phyloP scores from a whole-genome alignment of 1,140 invertebrate genomes.

The Atopsyche davidsoni region DNA sequence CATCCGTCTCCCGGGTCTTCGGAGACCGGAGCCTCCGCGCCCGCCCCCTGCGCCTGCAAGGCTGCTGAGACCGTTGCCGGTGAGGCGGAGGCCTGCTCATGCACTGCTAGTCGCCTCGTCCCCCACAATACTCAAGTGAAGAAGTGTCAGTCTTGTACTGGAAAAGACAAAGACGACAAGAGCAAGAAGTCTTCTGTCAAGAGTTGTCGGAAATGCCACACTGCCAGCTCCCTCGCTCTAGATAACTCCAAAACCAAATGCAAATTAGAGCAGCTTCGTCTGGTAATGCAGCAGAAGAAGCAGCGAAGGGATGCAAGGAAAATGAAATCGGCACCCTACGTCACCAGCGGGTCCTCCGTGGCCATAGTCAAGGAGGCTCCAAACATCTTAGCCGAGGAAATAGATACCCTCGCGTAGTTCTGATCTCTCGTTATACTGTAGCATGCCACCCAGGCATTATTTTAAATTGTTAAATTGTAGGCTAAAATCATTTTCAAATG shows the following conservation, averaged over 20 bases:
- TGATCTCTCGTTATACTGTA: slow-evolving; percentile 7
- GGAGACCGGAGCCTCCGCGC: slow-evolving; percentile 29
- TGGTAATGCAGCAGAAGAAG: slow-evolving; percentile 83
- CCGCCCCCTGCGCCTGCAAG: not conserved
- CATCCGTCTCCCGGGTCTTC: slow-evolving; percentile 31
- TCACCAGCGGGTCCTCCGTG: slow-evolving; percentile 41
- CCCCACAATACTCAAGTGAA: slow-evolving; percentile 21
- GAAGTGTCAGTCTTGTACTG: slow-evolving; percentile 35
- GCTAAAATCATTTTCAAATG: too few relatives aligned
- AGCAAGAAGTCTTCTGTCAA: slow-evolving; percentile 9
- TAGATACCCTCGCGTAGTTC: slow-evolving; percentile 43
- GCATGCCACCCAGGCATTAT: too few relatives aligned
- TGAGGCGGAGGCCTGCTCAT: slow-evolving; percentile 4
- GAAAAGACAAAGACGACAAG: slow-evolving; percentile 28
- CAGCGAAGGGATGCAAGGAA: slow-evolving; percentile 73
- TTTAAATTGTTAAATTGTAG: too few relatives aligned
- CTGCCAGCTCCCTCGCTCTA: slow-evolving; percentile 48
- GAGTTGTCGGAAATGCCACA: slow-evolving; percentile 40
- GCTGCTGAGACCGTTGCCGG: not conserved
- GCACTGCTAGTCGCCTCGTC: not conserved
- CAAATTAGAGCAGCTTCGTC: slow-evolving; percentile 76
- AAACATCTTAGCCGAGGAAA: slow-evolving; percentile 38
- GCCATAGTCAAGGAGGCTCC: slow-evolving; percentile 33
- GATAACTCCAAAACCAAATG: slow-evolving; percentile 76
- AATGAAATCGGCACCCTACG: slow-evolving; percentile 66